Evolutionary conservation across 2,113 vertebrate genomes (phyloP), one percentile per base, ranked within the genome.

Genomic region (Crocuta crocuta): DNA sequence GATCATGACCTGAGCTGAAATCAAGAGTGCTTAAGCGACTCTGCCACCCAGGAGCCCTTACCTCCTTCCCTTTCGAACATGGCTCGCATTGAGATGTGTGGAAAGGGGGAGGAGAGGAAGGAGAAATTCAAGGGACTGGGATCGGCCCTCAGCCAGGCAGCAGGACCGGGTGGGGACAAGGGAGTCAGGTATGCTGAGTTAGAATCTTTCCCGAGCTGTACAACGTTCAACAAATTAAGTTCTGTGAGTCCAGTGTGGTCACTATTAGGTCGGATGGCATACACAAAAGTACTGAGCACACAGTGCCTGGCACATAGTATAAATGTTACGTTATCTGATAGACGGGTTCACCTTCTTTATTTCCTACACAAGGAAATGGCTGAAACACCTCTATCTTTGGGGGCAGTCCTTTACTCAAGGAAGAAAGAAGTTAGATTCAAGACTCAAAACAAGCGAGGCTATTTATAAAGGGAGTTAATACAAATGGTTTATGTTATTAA

Each of bases 401-500:
- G 89, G 53, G 35, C 35, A 93, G 24, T 31, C 2, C 53, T 94
- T 84, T 92, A 43, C 28, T 19, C 76, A 70, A 70, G 83, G 35
- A 86, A 92, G 88, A 90, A 58, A 92, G 65, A 89, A 81, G 55
- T 63, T 58, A 58, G 81, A 71, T 85, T 26, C 26, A 78, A 68
- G 53, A 81, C 53, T 58, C 66, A 35, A 87, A 91, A 95, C 91
- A 87, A 97, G 81, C 11, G 66, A 85, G 86, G 28, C 24, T 92
- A 39, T 97, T 96, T 96, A 95, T n/a, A 78, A 96, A 82, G 83
- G 78, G 76, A 61, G 7, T 48, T 90, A 61, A 91, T 93, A 55
- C 23, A 83, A 78, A 55, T 83, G 21, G 70, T 15, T 86, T 89
- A 33, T 50, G 13, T 89, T 86, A 35, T 78, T 26, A 15, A 23